A percentile compares a stretch with the other conserved stretches of the same genome.
Conservation (phyloP, 2,113 vertebrate genomes). For the Hemibagrus wyckioides region DNA sequence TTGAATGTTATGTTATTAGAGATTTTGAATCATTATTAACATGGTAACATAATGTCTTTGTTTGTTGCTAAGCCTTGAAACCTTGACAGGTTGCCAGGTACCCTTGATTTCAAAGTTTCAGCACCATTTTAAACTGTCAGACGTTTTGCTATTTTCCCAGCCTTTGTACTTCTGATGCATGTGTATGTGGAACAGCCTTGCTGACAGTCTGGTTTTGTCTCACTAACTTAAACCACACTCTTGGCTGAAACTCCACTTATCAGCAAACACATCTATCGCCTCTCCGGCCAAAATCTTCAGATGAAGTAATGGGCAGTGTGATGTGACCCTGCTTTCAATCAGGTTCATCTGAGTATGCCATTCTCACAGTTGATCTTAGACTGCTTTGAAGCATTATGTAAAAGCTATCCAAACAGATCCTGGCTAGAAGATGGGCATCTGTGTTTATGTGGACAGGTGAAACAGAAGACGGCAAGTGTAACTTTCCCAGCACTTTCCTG, state of each 20-base stretch:
- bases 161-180: conserved; percentile 2
- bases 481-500: conserved; percentile 52
- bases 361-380: conserved; percentile 50
- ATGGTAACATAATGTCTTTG: not conserved
- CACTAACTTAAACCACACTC: conserved; percentile 54
- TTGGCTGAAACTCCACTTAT: conserved; percentile 40
- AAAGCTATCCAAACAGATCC: conserved; percentile 51
- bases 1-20: not conserved
- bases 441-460: conserved; percentile 46
- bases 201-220: conserved; percentile 45
- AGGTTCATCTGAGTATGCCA: conserved; percentile 31
- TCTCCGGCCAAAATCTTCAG: conserved; percentile 24
- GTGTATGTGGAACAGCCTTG: conserved; percentile 24
- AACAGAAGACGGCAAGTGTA: conserved; percentile 32
- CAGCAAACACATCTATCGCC: conserved; percentile 36
- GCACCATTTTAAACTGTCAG: conserved; percentile 9
- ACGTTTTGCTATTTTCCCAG: conserved; percentile 19
- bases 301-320: conserved; percentile 45
- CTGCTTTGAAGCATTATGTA: conserved; percentile 52
- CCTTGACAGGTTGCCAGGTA: not conserved
- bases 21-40: not conserved
- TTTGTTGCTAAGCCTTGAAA: not conserved
- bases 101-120: conserved; percentile 7
- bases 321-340: conserved; percentile 46
- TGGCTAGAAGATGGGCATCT: conserved; percentile 50